These are phyloP conservation scores for Drosophila kepulauana DNA, from an alignment of 1,140 invertebrate genomes.

Conservation along the genomic window DNA sequence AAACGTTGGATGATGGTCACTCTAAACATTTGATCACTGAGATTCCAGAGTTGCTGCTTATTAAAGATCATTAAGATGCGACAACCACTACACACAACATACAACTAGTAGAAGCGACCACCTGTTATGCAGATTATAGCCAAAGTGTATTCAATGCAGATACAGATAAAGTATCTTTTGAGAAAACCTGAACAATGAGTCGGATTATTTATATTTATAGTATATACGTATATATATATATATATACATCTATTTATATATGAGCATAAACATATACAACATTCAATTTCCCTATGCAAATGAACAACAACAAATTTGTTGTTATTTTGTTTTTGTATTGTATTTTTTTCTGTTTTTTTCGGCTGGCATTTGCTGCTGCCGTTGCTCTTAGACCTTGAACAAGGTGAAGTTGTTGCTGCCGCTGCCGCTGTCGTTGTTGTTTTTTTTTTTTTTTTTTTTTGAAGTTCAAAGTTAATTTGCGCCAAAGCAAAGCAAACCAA, in stretches of 20 bases:
- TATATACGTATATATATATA: not conserved
- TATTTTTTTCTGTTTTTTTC: slow-evolving; percentile 38
- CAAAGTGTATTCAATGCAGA: slow-evolving; percentile 7
- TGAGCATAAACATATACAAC: slow-evolving; percentile 42
- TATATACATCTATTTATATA: slow-evolving; percentile 3
- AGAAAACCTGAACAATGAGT: slow-evolving; percentile 35
- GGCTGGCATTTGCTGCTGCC: slow-evolving; percentile 55
- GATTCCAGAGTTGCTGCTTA: slow-evolving; percentile 13
- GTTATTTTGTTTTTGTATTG: slow-evolving; percentile 18
- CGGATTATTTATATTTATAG: slow-evolving; percentile 16
- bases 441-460: slow-evolving; percentile 39
- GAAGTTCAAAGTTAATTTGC: slow-evolving; percentile 81
- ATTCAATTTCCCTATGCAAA: slow-evolving; percentile 82
- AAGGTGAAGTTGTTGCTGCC: slow-evolving; percentile 68
- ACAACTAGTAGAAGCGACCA: slow-evolving; percentile 9
- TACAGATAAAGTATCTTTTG: slow-evolving; percentile 10
- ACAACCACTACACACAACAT: not conserved
- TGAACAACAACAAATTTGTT: slow-evolving; percentile 46
- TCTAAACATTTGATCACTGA: not conserved
- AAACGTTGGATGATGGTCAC: slow-evolving; percentile 3
- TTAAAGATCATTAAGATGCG: slow-evolving; percentile 27
- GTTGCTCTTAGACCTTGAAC: slow-evolving; percentile 76
- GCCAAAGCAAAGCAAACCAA: slow-evolving; percentile 57
- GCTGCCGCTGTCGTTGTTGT: slow-evolving; percentile 12
- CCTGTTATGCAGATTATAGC: slow-evolving; percentile 41